Conservation (phyloP, 2,113 vertebrate genomes). For the Uropsilus gracilis region DNA sequence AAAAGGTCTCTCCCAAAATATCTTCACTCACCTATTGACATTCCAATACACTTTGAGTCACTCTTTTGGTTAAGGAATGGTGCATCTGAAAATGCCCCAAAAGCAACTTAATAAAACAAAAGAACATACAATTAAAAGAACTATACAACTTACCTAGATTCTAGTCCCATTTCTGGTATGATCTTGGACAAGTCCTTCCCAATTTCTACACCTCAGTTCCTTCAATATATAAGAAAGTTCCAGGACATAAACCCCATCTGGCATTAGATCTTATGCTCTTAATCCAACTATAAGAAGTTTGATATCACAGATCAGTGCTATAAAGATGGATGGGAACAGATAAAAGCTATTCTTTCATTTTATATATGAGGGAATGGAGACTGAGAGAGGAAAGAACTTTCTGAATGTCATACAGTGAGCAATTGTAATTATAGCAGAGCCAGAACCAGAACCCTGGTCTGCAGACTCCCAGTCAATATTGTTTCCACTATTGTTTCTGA, state of each 20-base stretch:
- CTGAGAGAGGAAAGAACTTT: slow-evolving; percentile 15
- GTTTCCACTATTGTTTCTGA: slow-evolving; percentile 4
- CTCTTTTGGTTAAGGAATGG: background rate
- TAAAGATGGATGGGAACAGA: background rate
- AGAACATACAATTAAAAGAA: background rate
- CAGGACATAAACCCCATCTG: background rate
- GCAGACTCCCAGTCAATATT: background rate
- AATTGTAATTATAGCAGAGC: background rate
- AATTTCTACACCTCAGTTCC: slow-evolving; percentile 27
- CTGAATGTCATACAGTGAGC: background rate
- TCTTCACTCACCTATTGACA: background rate
- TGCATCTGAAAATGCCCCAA: background rate
- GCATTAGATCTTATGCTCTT: background rate
- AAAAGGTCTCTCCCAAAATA: background rate
- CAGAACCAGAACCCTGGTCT: background rate
- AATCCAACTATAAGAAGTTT: background rate
- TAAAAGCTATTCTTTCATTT: background rate
- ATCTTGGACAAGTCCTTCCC: background rate
- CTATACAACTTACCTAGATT: slow-evolving; percentile 19
- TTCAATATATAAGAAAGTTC: background rate
- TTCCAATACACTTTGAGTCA: background rate
- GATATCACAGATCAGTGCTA: background rate
- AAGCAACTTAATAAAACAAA: background rate
- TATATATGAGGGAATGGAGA: background rate
- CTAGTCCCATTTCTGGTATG: background rate